Conservation (phyloP, 2,113 vertebrate species). For the Ramphastos sulfuratus region DNA sequence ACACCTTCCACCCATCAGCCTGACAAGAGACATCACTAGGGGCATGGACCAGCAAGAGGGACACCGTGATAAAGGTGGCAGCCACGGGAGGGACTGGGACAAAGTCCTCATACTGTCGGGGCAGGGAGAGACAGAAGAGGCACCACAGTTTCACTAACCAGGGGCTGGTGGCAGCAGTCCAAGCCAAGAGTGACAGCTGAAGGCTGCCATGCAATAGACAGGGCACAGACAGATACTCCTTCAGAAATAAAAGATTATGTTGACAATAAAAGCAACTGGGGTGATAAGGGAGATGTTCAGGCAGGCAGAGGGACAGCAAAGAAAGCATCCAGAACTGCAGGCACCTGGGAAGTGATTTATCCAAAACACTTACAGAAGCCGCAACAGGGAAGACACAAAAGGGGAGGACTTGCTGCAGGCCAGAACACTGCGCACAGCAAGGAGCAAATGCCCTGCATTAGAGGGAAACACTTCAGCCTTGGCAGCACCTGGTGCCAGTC, state of each 20-base stretch:
- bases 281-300: background rate
- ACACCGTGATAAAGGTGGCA: background rate
- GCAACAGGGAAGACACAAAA: background rate
- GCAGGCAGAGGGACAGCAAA: background rate
- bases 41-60: background rate
- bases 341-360: background rate
- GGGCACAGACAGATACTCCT: background rate
- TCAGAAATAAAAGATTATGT: background rate
- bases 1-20: background rate
- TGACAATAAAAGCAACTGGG: background rate
- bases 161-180: rapidly evolving
- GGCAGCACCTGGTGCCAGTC: background rate
- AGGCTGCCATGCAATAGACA: background rate
- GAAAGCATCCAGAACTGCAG: background rate
- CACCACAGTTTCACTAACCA: background rate
- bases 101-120: background rate
- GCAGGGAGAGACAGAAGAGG: background rate
- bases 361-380: background rate
- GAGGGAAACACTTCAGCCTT: background rate
- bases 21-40: rapidly evolving
- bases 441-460: background rate
- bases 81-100: background rate
- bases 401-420: background rate
- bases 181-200: background rate
- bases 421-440: background rate